These are phyloP conservation scores for Neoniphon sammara DNA, from an alignment of 2,797 vertebrate species.

Conservation along the genomic window DNA sequence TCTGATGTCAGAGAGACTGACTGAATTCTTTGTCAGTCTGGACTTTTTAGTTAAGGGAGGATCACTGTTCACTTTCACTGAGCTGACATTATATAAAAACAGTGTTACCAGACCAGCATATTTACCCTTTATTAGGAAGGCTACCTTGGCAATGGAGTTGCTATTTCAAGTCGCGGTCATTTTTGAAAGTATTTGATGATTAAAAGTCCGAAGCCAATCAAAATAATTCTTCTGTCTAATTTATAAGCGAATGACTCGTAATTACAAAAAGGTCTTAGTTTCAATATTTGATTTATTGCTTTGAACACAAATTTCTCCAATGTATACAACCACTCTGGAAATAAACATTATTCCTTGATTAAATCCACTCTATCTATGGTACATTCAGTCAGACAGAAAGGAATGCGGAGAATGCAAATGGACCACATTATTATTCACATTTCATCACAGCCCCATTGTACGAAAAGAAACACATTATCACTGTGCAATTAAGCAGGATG, in stretches of 20 bases:
- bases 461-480: slow-evolving; percentile 26
- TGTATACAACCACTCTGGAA: slow-evolving; percentile 2
- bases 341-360: slow-evolving; percentile 54
- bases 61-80: no score
- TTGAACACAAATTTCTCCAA: slow-evolving; percentile 3
- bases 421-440: slow-evolving; percentile 34
- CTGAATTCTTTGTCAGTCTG: no score
- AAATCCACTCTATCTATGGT: slow-evolving; percentile 14
- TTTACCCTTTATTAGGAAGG: no score
- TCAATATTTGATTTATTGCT: slow-evolving; percentile 11
- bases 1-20: no score
- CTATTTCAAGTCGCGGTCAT: no score
- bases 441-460: slow-evolving; percentile 39
- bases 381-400: slow-evolving; percentile 27
- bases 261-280: slow-evolving; percentile 6
- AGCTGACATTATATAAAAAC: no score
- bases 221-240: background rate
- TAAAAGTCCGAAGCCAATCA: background rate
- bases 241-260: background rate
- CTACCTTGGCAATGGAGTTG: no score
- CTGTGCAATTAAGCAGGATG: slow-evolving; percentile 41
- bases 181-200: background rate
- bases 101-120: no score
- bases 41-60: no score
- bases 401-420: slow-evolving; percentile 43